Conservation (phyloP, 2,113 vertebrate genomes). For the Apteryx owenii region DNA sequence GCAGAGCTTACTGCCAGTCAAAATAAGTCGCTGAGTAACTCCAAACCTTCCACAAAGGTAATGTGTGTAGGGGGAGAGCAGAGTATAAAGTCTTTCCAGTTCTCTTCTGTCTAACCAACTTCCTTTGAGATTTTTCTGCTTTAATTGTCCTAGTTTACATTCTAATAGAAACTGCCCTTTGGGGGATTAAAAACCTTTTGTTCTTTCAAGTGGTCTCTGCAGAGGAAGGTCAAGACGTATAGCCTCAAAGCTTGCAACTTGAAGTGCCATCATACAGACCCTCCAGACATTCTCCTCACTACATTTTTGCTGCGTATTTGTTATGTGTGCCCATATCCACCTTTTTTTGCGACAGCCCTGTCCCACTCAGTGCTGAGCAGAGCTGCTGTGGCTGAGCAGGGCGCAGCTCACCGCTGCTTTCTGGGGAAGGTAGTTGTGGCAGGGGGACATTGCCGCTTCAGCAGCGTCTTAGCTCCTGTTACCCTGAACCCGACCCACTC, state of each 20-base stretch:
- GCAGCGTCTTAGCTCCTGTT: not conserved
- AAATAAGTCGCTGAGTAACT: not conserved
- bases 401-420: not conserved
- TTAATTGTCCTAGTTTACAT: not conserved
- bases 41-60: not conserved
- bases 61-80: not conserved
- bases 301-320: not conserved
- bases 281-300: not conserved
- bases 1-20: not conserved
- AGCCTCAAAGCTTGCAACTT: not conserved
- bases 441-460: no score
- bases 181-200: not conserved
- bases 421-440: not conserved
- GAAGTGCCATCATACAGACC: accelerated
- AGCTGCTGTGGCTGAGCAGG: no score
- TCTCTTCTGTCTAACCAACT: not conserved
- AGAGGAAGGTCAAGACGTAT: not conserved
- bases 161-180: not conserved
- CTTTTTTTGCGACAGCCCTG: not conserved
- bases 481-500: accelerated
- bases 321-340: not conserved
- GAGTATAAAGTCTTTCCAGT: not conserved
- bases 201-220: not conserved
- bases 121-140: not conserved
- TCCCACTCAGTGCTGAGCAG: not conserved